Evolutionary conservation across 2,888 invertebrate species (phyloP), one percentile per base, ranked within the genome.

Genomic region (Megaustenia siamemsis): DNA sequence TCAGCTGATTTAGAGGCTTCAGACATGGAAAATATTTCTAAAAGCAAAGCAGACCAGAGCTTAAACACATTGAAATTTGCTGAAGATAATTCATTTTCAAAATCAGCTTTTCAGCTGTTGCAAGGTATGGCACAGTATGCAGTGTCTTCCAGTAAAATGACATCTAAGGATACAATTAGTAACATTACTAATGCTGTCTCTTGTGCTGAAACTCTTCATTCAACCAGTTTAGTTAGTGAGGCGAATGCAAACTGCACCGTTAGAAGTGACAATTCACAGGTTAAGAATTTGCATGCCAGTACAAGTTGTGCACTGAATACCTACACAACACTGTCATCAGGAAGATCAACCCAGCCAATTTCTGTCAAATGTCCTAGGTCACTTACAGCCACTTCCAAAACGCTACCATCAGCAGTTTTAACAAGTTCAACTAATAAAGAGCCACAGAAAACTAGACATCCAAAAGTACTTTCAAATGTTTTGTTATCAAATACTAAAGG

Each of bases 61-160:
- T 40, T 12, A 24, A 12, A 32, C 21, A 15, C 77, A n/a, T 1
- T 2, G 5, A 21, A 60, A n/a, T 38, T 32, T 56, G 24, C 15
- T 66, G 28, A 78, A 1, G 43, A 24, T 45, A 18, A 32, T n/a
- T 40, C 66, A 28, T 35, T 66, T 63, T 28, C 63, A 38, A 45
- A 12, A 45, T 63, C 63, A 43, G 78, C 78, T 0, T 63, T 28
- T 78, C 43, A 66, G 63, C 45, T 78, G 63, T 40, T 78, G 21
- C 56, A 63, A 45, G 78, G 45, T n/a, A 78, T 78, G 63, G 21
- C 66, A 32, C 56, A 77, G 24, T 38, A 56, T 77, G 56, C 60
- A 21, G 35, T 6, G 12, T 73, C 73, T 32, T n/a, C 60, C 35
- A 56, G 8, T 71, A 4, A 71, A 56, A 24, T 35, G n/a, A 38